Evolutionary conservation across 2,113 vertebrate genomes (phyloP).

Genomic region (Anas platyrhynchos): DNA sequence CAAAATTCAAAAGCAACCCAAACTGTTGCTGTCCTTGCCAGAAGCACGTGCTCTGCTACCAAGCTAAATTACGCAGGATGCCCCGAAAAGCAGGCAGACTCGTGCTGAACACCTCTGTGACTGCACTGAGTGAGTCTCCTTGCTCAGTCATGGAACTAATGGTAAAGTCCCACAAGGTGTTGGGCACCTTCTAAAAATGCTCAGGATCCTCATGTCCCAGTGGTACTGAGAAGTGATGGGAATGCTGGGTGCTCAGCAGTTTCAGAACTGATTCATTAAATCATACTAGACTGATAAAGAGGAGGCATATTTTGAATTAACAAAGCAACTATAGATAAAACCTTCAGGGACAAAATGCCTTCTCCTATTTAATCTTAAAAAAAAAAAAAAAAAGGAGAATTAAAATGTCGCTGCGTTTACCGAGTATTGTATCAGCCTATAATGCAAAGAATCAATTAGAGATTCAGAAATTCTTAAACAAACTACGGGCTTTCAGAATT

Average conservation of each 20-base stretch:
- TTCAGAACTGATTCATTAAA: not conserved
- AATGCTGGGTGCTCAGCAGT: not conserved
- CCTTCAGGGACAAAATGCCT: not conserved
- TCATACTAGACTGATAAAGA: not conserved
- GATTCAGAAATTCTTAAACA: not conserved
- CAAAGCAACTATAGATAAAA: not conserved
- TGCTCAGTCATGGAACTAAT: rapidly evolving
- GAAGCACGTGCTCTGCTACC: not conserved
- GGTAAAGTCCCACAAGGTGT: not conserved
- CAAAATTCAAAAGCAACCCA: not conserved
- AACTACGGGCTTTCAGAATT: not conserved
- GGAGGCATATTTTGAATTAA: not conserved
- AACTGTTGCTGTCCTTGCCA: not conserved
- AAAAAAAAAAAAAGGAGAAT: not conserved
- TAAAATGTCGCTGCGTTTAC: not conserved
- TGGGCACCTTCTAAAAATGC: not conserved
- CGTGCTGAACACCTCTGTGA: not conserved
- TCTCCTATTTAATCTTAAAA: not conserved
- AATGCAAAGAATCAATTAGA: not conserved
- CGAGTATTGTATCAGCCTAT: not conserved
- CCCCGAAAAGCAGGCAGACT: not conserved
- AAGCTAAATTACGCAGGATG: not conserved
- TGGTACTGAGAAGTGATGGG: not conserved
- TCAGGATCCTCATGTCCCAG: not conserved
- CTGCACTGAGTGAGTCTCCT: not conserved